Conservation (phyloP, 2,113 vertebrate genomes). For the Phaethon lepturus region DNA sequence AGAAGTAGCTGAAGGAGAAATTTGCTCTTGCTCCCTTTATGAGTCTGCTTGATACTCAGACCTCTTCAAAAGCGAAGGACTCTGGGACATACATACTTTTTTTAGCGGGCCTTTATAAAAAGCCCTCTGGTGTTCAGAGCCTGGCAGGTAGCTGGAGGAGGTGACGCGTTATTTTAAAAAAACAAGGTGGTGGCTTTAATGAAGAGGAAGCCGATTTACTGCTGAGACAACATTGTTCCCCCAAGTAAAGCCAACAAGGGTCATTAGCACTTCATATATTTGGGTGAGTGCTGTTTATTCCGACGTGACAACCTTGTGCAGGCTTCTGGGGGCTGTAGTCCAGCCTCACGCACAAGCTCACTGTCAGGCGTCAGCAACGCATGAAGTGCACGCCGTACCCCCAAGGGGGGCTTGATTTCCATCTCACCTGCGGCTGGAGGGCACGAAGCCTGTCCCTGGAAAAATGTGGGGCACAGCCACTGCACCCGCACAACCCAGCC, state of each 20-base stretch:
- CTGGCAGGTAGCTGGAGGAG: neutral
- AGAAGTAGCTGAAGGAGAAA: neutral
- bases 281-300: neutral
- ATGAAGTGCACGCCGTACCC: neutral
- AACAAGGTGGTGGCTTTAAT: neutral
- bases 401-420: neutral
- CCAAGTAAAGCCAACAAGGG: neutral
- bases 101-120: neutral
- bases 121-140: neutral
- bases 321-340: neutral
- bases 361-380: neutral
- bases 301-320: neutral
- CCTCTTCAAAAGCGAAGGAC: neutral
- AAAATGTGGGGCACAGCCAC: fast-evolving
- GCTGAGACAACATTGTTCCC: neutral
- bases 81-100: neutral
- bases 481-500: neutral
- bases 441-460: neutral
- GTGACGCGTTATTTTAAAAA: neutral
- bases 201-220: neutral
- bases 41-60: neutral
- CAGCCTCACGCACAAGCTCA: fast-evolving
- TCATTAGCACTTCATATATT: neutral
- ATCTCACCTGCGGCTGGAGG: neutral
- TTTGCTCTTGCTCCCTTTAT: neutral